Conservation (phyloP, 2,797 vertebrate genomes). For the Vireo griseus region DNA sequence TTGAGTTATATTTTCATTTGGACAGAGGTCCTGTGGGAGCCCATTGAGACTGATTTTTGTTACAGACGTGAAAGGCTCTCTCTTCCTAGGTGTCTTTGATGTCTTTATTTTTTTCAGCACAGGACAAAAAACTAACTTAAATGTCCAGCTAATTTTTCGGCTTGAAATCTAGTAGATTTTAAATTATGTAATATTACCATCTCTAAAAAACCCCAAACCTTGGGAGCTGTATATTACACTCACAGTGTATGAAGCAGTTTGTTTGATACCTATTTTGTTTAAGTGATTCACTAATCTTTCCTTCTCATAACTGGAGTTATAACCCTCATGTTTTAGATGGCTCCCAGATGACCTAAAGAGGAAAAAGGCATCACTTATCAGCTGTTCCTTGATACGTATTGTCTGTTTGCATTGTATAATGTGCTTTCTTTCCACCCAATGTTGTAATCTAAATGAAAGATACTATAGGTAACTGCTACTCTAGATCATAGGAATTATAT, state of each 20-base stretch:
- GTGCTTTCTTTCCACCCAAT: neutral
- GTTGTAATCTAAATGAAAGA: neutral
- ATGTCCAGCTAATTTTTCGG: neutral
- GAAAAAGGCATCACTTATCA: neutral
- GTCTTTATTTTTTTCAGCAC: neutral
- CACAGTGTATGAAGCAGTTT: neutral
- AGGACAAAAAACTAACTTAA: neutral
- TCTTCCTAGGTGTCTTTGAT: neutral
- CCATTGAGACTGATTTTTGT: neutral
- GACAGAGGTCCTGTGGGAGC: neutral
- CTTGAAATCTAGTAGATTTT: neutral
- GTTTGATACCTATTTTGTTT: neutral
- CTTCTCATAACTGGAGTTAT: neutral
- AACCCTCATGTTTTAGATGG: neutral
- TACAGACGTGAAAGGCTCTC: neutral
- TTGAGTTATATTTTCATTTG: neutral
- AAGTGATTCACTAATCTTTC: neutral
- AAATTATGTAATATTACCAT: neutral
- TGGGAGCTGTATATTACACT: neutral
- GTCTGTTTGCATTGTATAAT: neutral
- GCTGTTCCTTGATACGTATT: neutral
- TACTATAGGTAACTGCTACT: neutral
- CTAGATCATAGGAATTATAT: neutral
- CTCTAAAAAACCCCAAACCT: neutral
- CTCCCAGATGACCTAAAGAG: neutral